Evolutionary conservation across 2,888 invertebrate species (phyloP).

Genomic region (Cosmorhoe ocellata): DNA sequence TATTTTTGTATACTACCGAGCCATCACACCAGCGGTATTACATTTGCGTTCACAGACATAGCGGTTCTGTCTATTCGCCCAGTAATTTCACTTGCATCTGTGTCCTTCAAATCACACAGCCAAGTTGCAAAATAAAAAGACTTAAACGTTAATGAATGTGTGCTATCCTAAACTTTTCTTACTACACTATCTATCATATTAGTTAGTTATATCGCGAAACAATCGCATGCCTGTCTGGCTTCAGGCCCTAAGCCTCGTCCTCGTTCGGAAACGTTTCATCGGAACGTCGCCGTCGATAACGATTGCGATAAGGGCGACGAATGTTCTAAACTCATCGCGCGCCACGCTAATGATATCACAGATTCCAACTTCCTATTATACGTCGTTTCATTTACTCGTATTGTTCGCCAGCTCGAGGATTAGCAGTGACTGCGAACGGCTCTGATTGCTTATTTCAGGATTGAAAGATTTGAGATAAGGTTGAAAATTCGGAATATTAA

Average conservation of each 20-base stretch:
- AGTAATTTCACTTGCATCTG: too few species aligned
- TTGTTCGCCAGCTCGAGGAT: slow-evolving; percentile 24
- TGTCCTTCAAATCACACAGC: too few species aligned
- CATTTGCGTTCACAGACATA: too few species aligned
- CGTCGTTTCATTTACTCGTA: slow-evolving; percentile 23
- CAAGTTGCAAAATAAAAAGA: too few species aligned
- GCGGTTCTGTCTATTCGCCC: too few species aligned
- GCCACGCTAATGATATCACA: slow-evolving; percentile 42
- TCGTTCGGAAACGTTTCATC: slow-evolving; percentile 28
- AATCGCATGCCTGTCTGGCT: neutral
- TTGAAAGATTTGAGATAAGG: slow-evolving; percentile 21
- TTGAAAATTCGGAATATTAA: slow-evolving; percentile 13
- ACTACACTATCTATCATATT: too few species aligned
- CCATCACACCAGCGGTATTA: too few species aligned
- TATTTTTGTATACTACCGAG: too few species aligned
- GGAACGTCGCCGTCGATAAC: slow-evolving; percentile 31
- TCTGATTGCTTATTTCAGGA: slow-evolving; percentile 25
- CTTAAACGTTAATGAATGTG: too few species aligned
- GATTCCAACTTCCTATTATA: slow-evolving; percentile 34
- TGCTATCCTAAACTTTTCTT: too few species aligned
- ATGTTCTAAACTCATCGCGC: slow-evolving; percentile 36
- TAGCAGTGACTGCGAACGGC: slow-evolving; percentile 21
- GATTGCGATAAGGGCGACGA: slow-evolving; percentile 41
- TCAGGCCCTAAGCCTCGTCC: slow-evolving; percentile 1
- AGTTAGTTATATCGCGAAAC: too few species aligned